These are phyloP conservation scores for Uloborus plumipes DNA, from an alignment of 2,888 invertebrate species.

Conservation along the genomic window DNA sequence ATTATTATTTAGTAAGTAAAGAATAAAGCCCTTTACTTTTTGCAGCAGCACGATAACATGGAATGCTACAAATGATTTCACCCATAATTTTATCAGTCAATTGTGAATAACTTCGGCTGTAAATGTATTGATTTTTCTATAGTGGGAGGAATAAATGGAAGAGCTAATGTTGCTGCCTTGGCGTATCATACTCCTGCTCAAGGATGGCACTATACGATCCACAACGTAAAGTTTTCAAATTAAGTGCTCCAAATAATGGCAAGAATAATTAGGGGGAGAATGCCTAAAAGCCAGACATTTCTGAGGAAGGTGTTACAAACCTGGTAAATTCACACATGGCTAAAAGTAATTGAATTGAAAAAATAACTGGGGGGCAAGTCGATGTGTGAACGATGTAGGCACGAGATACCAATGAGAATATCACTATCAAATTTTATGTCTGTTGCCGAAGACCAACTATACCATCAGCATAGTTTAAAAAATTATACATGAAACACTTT, in stretches of 20 bases:
- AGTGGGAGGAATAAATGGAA: slow-evolving; percentile 11
- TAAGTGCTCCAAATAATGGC: not conserved
- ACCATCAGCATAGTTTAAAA: not conserved
- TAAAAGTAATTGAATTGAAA: not conserved
- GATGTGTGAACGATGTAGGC: not conserved
- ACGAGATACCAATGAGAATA: not conserved
- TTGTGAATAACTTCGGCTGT: slow-evolving; percentile 18
- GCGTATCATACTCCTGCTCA: slow-evolving; percentile 24
- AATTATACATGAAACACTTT: not conserved
- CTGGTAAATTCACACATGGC: not conserved
- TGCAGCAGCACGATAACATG: slow-evolving; percentile 9
- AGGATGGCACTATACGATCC: not conserved
- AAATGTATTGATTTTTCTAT: slow-evolving; percentile 16
- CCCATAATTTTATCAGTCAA: slow-evolving; percentile 27
- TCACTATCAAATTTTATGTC: not conserved
- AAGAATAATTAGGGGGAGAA: not conserved
- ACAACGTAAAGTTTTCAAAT: too few species aligned
- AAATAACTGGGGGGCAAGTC: not conserved
- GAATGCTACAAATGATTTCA: slow-evolving; percentile 20
- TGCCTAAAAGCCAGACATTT: slow-evolving; percentile 4
- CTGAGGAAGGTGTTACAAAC: not conserved
- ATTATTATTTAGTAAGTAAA: too few species aligned
- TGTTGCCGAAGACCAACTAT: not conserved
- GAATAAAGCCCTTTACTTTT: too few species aligned
- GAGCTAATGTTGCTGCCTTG: slow-evolving; percentile 13